Conservation (phyloP, 2,113 vertebrate species). For the Anolis sagrei region DNA sequence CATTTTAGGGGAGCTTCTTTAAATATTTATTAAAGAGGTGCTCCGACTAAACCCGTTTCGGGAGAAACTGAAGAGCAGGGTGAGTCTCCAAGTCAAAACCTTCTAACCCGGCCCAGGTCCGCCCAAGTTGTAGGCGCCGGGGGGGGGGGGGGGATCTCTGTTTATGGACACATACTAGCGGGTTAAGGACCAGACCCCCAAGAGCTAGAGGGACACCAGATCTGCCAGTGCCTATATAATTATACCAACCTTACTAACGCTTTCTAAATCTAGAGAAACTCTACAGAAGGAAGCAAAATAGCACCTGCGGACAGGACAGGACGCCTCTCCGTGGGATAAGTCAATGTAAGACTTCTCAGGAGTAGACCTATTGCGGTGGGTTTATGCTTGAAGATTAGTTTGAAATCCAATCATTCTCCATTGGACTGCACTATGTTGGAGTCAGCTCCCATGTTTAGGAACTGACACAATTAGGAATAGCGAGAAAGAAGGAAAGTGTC, state of each 20-base stretch:
- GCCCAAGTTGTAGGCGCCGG: not conserved
- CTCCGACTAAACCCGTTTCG: constrained; percentile 3
- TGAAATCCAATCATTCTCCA: too few relatives aligned
- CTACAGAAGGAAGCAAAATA: not conserved
- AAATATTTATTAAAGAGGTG: constrained; percentile 53
- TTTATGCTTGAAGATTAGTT: too few relatives aligned
- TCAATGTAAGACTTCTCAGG: too few relatives aligned
- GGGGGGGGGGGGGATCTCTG: too few relatives aligned
- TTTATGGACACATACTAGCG: not conserved
- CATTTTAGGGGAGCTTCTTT: constrained; percentile 48
- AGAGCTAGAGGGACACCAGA: too few relatives aligned
- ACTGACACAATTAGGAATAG: not conserved
- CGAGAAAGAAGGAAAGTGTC: not conserved
- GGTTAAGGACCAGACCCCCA: too few relatives aligned
- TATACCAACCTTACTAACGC: not conserved
- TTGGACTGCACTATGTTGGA: too few relatives aligned
- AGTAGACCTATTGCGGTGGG: too few relatives aligned
- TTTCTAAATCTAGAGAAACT: not conserved
- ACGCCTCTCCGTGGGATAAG: too few relatives aligned
- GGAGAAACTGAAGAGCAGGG: not conserved
- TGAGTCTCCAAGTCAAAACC: not conserved
- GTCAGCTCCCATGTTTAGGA: not conserved
- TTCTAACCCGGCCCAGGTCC: not conserved
- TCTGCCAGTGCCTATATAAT: too few relatives aligned
- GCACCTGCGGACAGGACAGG: not conserved